Conservation (phyloP, 2,113 vertebrate genomes). For the Monopterus albus region DNA sequence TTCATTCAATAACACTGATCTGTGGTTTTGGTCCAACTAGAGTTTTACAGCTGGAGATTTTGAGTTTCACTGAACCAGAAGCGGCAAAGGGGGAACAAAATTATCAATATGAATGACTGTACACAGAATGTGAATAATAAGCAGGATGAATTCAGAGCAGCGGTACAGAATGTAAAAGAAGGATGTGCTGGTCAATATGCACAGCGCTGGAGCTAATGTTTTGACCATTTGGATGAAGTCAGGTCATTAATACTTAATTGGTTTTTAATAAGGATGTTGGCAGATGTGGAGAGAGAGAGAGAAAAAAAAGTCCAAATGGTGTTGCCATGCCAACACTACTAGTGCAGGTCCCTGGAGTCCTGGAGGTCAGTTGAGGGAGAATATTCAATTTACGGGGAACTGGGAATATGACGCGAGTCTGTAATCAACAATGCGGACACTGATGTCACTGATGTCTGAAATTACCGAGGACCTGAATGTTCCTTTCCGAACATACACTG, state of each 20-base stretch:
- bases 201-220: background rate
- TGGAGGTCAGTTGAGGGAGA: conserved; percentile 25
- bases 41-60: background rate
- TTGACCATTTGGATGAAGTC: conserved; percentile 14
- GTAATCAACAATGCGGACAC: background rate
- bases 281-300: conserved; percentile 1
- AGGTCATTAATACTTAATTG: conserved; percentile 52
- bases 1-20: background rate
- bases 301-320: background rate
- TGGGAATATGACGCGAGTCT: conserved; percentile 29
- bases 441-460: background rate
- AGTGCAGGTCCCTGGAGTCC: conserved; percentile 3
- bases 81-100: conserved; percentile 8
- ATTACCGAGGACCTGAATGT: background rate
- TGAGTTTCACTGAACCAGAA: too few species aligned
- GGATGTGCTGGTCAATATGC: background rate
- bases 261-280: conserved; percentile 43
- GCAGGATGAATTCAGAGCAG: conserved; percentile 26
- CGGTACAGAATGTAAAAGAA: conserved; percentile 10
- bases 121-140: conserved; percentile 33
- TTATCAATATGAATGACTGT: background rate
- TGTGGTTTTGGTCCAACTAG: background rate
- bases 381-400: conserved; percentile 27
- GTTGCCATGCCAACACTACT: conserved; percentile 55
- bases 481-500: background rate